phyloP scores from a whole-genome alignment of 2,888 invertebrate species.

The Lasius platythorax region DNA sequence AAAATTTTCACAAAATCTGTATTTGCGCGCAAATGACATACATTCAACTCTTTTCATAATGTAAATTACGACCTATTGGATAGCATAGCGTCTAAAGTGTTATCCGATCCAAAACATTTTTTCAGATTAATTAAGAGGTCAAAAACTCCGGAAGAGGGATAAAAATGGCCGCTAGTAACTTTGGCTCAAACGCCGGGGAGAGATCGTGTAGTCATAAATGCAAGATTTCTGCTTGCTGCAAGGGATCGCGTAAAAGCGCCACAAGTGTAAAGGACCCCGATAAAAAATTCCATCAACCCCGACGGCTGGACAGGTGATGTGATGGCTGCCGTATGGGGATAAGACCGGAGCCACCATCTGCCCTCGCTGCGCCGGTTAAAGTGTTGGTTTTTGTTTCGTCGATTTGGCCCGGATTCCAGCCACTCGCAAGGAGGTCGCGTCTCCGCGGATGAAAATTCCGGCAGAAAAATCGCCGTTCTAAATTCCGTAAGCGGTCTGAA shows the following conservation, averaged over 20 bases:
- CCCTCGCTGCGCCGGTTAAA: slow-evolving; percentile 71
- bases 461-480: neutral
- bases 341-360: slow-evolving; percentile 78
- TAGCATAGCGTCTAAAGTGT: neutral
- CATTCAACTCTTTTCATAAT: neutral
- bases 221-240: neutral
- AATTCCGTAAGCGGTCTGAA: neutral
- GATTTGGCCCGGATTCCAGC: neutral
- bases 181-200: slow-evolving; percentile 45
- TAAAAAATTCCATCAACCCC: slow-evolving; percentile 84
- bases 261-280: slow-evolving; percentile 66
- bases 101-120: neutral
- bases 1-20: neutral
- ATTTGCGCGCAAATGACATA: neutral
- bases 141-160: neutral
- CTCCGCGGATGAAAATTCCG: neutral
- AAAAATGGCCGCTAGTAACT: slow-evolving; percentile 48
- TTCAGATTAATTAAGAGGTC: slow-evolving; percentile 5
- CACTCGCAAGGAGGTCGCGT: neutral
- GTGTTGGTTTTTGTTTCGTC: slow-evolving; percentile 61
- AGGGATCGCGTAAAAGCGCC: neutral
- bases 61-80: neutral
- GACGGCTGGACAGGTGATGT: slow-evolving; percentile 81
- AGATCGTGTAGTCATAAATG: neutral
- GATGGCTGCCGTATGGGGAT: slow-evolving; percentile 71